Conservation (phyloP, 2,113 vertebrate genomes). For the Austrofundulus limnaeus region DNA sequence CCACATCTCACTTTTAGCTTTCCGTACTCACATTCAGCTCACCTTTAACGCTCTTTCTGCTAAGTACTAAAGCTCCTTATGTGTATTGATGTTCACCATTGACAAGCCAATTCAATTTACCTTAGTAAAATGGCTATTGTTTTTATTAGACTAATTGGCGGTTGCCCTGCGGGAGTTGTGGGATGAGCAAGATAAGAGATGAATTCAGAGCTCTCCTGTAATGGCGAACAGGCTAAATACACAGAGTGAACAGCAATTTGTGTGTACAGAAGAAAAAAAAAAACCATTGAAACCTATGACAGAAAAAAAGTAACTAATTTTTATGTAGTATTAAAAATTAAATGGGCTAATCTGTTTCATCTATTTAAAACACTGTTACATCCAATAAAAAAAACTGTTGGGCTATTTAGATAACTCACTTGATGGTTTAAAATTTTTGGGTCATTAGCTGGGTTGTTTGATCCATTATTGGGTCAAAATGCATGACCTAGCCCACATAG, state of each 20-base stretch:
- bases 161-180: constrained; percentile 86
- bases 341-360: too few species aligned
- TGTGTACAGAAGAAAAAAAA: constrained; percentile 13
- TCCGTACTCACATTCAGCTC: constrained; percentile 14
- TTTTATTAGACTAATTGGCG: constrained; percentile 98
- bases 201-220: constrained; percentile 66
- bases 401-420: too few species aligned
- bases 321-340: background rate
- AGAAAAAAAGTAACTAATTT: background rate
- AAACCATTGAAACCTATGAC: background rate
- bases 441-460: too few species aligned
- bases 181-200: constrained; percentile 81
- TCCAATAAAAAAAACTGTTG: too few species aligned
- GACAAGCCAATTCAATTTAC: constrained; percentile 98
- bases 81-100: constrained; percentile 84
- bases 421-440: too few species aligned
- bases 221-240: constrained; percentile 50
- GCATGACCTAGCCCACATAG: too few species aligned
- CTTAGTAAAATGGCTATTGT: constrained; percentile 92
- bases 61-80: constrained; percentile 69
- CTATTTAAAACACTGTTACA: too few species aligned
- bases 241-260: constrained; percentile 32
- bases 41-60: constrained; percentile 47
- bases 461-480: too few species aligned
- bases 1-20: constrained; percentile 9